Conservation (phyloP, 1,140 invertebrate genomes). For the Lamellibrachia luymesi region DNA sequence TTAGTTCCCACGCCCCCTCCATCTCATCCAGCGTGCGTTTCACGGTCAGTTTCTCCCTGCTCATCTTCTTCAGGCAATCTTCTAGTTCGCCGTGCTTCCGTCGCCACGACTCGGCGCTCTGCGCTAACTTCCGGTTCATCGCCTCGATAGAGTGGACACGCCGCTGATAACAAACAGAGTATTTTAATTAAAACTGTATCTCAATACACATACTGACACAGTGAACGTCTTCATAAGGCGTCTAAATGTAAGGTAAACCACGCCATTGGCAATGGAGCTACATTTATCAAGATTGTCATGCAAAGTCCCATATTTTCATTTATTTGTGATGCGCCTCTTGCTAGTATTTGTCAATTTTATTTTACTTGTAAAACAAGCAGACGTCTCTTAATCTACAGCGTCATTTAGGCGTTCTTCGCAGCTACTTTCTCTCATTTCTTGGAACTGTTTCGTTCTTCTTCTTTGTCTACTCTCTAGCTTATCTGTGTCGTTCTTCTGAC, state of each 20-base stretch:
- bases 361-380: no score
- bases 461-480: no score
- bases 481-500: no score
- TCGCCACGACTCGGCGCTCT: background rate
- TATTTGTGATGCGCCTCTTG: no score
- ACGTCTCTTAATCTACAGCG: no score
- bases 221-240: background rate
- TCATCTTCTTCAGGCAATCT: conserved; percentile 1
- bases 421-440: no score
- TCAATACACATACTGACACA: background rate
- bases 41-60: background rate
- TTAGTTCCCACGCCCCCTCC: background rate
- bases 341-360: no score
- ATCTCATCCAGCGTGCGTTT: background rate
- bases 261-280: background rate
- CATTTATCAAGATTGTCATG: background rate
- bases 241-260: background rate
- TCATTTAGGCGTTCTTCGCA: no score
- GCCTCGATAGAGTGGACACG: background rate
- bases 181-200: background rate
- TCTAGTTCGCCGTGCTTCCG: background rate
- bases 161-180: background rate
- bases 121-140: background rate
- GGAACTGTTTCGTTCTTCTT: no score
- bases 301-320: no score